Conservation (phyloP, 2,797 vertebrate genomes). For the Epinephelus coioides region DNA sequence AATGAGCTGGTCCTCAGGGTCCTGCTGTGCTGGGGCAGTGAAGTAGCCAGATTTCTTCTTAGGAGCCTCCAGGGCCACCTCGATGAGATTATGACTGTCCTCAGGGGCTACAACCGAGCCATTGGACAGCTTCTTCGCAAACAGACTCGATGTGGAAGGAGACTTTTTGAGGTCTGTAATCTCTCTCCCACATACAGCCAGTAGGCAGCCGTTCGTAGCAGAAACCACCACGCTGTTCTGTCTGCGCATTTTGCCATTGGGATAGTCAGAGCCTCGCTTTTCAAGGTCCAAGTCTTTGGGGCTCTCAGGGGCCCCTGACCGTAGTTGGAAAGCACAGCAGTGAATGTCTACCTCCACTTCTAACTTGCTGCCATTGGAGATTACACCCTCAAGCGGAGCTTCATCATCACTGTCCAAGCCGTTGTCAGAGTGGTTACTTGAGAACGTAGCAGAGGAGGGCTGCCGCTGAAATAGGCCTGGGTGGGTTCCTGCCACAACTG, state of each 20-base stretch:
- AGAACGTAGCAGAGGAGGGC: constrained; percentile 93
- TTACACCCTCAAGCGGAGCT: constrained; percentile 93
- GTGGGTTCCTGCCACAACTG: constrained; percentile 61
- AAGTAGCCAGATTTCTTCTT: constrained; percentile 98
- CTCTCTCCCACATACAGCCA: constrained; percentile 89
- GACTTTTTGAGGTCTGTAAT: constrained; percentile 93
- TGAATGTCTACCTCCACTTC: constrained; percentile 99
- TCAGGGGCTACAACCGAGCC: constrained; percentile 96
- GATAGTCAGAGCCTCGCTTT: constrained; percentile 79
- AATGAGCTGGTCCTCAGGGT: constrained; percentile 96
- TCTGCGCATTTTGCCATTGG: constrained; percentile 84
- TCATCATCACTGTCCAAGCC: constrained; percentile 97
- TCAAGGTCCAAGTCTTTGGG: constrained; percentile 73
- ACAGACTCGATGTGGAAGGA: constrained; percentile 92
- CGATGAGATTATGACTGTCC: constrained; percentile 96
- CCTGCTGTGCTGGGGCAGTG: constrained; percentile 94
- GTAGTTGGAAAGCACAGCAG: constrained; percentile 92
- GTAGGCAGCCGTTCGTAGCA: constrained; percentile 87
- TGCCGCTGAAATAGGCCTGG: constrained; percentile 92
- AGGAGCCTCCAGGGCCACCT: constrained; percentile 96
- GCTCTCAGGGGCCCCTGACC: constrained; percentile 80
- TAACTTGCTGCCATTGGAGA: constrained; percentile 94
- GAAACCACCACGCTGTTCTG: constrained; percentile 93
- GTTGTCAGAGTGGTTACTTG: constrained; percentile 97
- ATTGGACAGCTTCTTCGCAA: constrained; percentile 95